Base-by-base conservation (phyloP, 2,113 vertebrate genomes). In the Laticauda laticaudata region DNA sequence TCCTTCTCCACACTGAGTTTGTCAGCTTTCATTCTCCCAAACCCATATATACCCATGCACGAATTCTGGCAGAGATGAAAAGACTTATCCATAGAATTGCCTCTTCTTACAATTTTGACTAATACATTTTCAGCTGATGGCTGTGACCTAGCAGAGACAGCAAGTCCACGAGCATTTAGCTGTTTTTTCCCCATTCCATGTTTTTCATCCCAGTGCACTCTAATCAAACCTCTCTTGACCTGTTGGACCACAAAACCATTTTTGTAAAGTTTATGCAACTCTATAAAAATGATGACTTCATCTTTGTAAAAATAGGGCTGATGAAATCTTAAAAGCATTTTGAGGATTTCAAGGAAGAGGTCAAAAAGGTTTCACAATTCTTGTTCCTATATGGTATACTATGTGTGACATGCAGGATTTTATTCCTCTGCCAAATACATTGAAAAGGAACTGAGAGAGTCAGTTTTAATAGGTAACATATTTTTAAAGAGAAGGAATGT, bases 401-500 rank as follows among this genome's bases (percentile, higher is more conserved):
- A 53, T 57, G 61, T 64, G 86, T 48, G 48, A 87, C n/a, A 81
- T 90, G 45, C 8, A 43, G n/a, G 89, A 86, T 61, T 93, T 90
- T 93, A 29, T 87, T 93, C 55, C 89, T 87, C 56, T 87, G 89
- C 56, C 92, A 93, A 90, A 93, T 93, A n/a, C 48, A 90, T 55
- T 87, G 86, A 93, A 93, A 93, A 39, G 15, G 89, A 93, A 23
- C 56, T 87, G 48, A 51, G 64, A 86, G 54, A 90, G 21, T 86
- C 45, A 18, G 5, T 86, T 93, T 93, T 87, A 93, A 81, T 93
- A 87, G 81, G 75, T 86, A 48, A 56, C 61, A 54, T 86, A 93
- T 93, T 90, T 93, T 90, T 55, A 86, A 57, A 87, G 89, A 93
- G 15, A 48, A 93, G 45, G 88, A 90, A 93, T 90, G 75, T 93